These are phyloP conservation scores for Xylocampa areola DNA, from an alignment of 2,888 invertebrate species.

Conservation along the genomic window DNA sequence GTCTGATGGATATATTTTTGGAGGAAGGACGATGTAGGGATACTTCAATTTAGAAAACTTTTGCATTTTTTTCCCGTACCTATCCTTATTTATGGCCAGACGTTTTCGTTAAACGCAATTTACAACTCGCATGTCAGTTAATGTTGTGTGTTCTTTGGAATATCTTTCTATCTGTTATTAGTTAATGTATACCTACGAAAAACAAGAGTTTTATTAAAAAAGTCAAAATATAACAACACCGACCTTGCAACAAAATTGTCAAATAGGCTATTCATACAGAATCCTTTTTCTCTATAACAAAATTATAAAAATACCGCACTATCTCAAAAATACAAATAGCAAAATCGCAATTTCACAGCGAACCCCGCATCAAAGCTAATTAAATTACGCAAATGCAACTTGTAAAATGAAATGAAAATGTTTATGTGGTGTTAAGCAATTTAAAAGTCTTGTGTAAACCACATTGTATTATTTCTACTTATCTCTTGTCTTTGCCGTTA, in stretches of 20 bases:
- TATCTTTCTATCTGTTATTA: no score
- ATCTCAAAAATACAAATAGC: constrained; percentile 3
- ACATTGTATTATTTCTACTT: no score
- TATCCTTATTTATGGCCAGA: no score
- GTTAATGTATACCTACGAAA: no score
- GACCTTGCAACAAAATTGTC: no score
- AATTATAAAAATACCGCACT: constrained; percentile 6
- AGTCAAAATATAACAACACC: no score
- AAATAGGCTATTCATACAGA: no score
- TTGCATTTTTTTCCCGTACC: neutral
- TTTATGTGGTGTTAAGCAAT: neutral
- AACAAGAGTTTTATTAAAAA: no score
- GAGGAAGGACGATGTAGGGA: neutral
- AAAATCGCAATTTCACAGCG: constrained; percentile 29
- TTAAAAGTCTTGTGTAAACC: neutral
- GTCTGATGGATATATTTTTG: constrained; percentile 8
- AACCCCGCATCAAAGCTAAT: constrained; percentile 29
- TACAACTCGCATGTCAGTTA: no score
- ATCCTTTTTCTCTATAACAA: constrained; percentile 6
- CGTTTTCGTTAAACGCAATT: no score
- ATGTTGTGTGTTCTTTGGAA: no score
- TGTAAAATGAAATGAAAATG: constrained; percentile 21
- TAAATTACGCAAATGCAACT: constrained; percentile 52
- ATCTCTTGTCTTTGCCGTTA: no score
- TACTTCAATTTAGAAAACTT: constrained; percentile 11